Base-by-base conservation (phyloP, 2,888 invertebrate genomes). In the Gymnosoma rotundatum region DNA sequence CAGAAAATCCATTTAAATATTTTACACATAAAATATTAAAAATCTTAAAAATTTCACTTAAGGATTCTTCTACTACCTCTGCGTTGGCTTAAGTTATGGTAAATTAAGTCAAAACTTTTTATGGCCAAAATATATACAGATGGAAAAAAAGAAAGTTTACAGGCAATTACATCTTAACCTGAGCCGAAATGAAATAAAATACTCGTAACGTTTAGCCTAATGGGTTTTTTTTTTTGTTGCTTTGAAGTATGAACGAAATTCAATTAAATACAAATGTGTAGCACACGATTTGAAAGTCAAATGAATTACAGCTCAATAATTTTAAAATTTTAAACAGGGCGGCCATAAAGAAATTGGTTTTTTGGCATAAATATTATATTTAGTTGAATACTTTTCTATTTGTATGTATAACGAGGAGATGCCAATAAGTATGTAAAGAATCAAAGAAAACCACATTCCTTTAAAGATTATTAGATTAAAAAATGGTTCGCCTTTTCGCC, bases 231-330 rank as follows among this genome's bases (percentile, higher is more conserved):
- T 42, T 42, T 42, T 1, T 32, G 32, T 42, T 45, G 18, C n/a
- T 14, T 21, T 25, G 50, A 42, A 60, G 14, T 36, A n/a, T 20
- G 4, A n/a, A 61, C 9, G 20, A 74, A 79, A 79, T 79, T 76
- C 79, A 83, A 79, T 80, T 83, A 67, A 72, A 61, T 42, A 32
- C 56, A 75, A 83, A 80, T 79, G 75, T 66, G 75, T 60, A 72
- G 67, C 70, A 73, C 78, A 83, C 78, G 79, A 80, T 83, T 83
- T 70, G 69, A 63, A 79, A 74, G 56, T 60, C 10, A 16, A 20
- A 69, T 66, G 70, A 82, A 64, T 76, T 82, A 82, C 58, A 42
- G 32, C 67, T 54, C 25, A 75, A 75, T 61, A 56, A 63, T 54
- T 58, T 70, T n/a, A 20, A 76, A 64, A 70, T 58, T 12, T 48